A percentile compares a stretch with the other conserved stretches of the same genome.
Conservation (phyloP, 1,140 invertebrate genomes). For the Araneus ventricosus region DNA sequence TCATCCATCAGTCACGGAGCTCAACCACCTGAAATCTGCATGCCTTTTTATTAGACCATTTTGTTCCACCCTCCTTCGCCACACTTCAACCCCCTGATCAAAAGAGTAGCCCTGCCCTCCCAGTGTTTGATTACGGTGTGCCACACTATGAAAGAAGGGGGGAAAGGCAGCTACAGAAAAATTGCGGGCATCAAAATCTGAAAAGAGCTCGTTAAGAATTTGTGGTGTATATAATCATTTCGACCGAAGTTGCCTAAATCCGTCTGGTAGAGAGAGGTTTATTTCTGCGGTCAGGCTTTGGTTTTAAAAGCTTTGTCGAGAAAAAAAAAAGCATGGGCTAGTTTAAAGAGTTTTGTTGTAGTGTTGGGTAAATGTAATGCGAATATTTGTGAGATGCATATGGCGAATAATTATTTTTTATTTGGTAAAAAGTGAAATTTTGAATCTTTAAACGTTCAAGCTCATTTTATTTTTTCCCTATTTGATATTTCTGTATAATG, state of each 20-base stretch:
- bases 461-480: too few relatives aligned
- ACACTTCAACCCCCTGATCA: neutral
- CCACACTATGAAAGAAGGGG: neutral
- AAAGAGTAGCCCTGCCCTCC: neutral
- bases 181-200: neutral
- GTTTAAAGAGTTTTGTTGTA: too few relatives aligned
- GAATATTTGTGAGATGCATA: too few relatives aligned
- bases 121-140: slow-evolving; percentile 8
- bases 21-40: neutral
- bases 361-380: too few relatives aligned
- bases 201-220: slow-evolving; percentile 15
- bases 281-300: neutral
- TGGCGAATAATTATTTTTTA: too few relatives aligned
- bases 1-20: neutral
- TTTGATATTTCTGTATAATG: too few relatives aligned
- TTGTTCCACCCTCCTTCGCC: neutral
- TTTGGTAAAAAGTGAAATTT: too few relatives aligned
- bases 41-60: slow-evolving; percentile 21
- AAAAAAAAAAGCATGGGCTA: too few relatives aligned
- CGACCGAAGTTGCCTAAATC: neutral
- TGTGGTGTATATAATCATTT: neutral
- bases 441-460: too few relatives aligned
- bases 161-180: neutral
- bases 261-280: neutral
- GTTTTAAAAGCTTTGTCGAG: neutral